Base-by-base conservation (phyloP, 2,888 invertebrate species). In the Polydrusus cervinus region DNA sequence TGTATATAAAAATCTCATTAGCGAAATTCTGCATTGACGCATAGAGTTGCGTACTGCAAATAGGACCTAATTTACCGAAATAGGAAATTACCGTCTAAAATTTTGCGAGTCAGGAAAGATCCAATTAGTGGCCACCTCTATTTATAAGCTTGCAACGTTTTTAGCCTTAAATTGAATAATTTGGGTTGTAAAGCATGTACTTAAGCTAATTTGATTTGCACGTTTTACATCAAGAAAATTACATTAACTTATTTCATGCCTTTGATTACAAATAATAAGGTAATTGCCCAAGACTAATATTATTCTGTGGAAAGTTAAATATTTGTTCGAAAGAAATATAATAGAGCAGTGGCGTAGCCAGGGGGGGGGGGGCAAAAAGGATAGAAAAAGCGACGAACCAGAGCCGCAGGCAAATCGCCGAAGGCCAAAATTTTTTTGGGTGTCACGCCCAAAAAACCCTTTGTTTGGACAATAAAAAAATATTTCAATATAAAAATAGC, bases 201-300 rank as follows among this genome's bases (percentile, higher is more conserved):
- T 53, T 53, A 53, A n/a, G 53, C 53, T 53, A 53, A 53, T 53
- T 53, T 53, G 53, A 30, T 51, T 51, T 51, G 51, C 20, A 51
- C 51, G 53, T 53, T 53, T 13, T 53, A 53, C 20, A 53, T 53
- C 25, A 30, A 25, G 30, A 20, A 25, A 10, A 53, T 30, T 25
- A 53, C n/a, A 53, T 53, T 53, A n/a, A 53, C n/a, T 25, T 30
- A 53, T 30, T 53, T 53, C 30, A n/a, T 30, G 53, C 30, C 53
- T 53, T 53, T 53, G 53, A 53, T 53, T 53, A 53, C 8, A 30
- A 53, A 30, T 30, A 53, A 53, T 53, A 11, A 53, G 18, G 20
- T 51, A 20, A 51, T 51, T 20, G 20, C 20, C 9, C 20, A 11
- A 51, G 20, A 51, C 51, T n/a, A 51, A 51, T 51, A 9, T 51